phyloP scores from a whole-genome alignment of 2,113 vertebrate species.

The Motacilla alba region DNA sequence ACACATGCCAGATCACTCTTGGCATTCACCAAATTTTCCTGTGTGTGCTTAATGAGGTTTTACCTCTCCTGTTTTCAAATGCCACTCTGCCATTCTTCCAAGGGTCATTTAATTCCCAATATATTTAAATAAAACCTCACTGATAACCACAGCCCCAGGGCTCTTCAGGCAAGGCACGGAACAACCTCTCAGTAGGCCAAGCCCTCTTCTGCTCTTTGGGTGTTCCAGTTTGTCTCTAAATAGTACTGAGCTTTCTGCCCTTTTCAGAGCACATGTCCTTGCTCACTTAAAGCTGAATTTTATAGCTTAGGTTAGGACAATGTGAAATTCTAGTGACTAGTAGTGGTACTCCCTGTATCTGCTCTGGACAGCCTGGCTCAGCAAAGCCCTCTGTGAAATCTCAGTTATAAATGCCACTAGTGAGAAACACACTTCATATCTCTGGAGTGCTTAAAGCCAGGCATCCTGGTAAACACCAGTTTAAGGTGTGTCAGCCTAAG shows the following conservation, averaged over 20 bases:
- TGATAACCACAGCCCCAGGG: neutral
- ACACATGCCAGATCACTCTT: neutral
- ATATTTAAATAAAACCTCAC: too few relatives aligned
- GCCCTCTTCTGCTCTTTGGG: neutral
- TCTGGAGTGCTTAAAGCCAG: neutral
- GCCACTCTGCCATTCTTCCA: neutral
- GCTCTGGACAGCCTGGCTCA: neutral
- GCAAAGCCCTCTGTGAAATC: conserved; percentile 8
- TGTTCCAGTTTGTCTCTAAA: neutral
- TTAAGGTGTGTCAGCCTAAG: neutral
- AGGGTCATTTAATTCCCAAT: neutral
- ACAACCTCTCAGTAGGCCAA: neutral
- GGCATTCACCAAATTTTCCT: neutral
- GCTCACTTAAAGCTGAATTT: conserved; percentile 6
- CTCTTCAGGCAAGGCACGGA: neutral
- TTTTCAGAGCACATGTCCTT: neutral
- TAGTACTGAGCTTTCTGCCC: neutral
- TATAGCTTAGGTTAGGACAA: conserved; percentile 43
- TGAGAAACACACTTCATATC: neutral
- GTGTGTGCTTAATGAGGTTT: neutral
- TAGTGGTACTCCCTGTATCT: neutral
- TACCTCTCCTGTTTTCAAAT: neutral
- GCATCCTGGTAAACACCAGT: neutral
- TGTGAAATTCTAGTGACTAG: neutral
- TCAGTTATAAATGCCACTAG: neutral